These are phyloP conservation scores for Dicyrtoma fusca DNA, from an alignment of 2,888 invertebrate species.

Conservation along the genomic window DNA sequence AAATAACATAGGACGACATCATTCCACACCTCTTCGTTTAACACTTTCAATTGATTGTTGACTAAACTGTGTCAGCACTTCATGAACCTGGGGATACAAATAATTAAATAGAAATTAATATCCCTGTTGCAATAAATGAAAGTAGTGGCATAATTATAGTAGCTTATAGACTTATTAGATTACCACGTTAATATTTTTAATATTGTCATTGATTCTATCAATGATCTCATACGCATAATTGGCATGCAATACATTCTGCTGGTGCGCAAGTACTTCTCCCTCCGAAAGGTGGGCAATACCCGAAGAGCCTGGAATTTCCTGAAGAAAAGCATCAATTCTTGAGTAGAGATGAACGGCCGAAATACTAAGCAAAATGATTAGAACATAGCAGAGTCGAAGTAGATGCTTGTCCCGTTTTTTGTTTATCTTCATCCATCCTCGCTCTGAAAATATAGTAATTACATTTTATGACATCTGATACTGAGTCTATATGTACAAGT, in stretches of 20 bases:
- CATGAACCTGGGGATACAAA: conserved; percentile 1
- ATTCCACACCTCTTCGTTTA: too few species aligned
- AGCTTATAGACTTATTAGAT: background rate
- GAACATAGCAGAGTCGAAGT: background rate
- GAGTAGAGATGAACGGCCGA: conserved; percentile 30
- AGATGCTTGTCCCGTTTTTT: conserved; percentile 1
- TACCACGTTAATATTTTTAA: conserved; percentile 23
- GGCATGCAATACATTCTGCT: conserved; percentile 9
- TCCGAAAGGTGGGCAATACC: background rate
- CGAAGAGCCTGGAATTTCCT: background rate
- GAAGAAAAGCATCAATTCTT: conserved; percentile 21
- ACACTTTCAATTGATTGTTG: too few species aligned
- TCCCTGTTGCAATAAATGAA: too few species aligned
- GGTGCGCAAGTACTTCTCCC: conserved; percentile 1
- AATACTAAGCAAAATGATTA: conserved; percentile 2
- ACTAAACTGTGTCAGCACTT: background rate
- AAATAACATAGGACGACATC: too few species aligned
- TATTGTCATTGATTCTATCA: conserved; percentile 16
- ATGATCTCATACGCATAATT: background rate
- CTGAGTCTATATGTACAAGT: too few species aligned
- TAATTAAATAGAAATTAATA: too few species aligned
- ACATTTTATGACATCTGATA: too few species aligned
- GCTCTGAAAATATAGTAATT: background rate
- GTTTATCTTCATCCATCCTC: background rate
- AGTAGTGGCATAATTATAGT: too few species aligned